Conservation (phyloP, 1,140 invertebrate genomes). For the Philaenus spumarius region DNA sequence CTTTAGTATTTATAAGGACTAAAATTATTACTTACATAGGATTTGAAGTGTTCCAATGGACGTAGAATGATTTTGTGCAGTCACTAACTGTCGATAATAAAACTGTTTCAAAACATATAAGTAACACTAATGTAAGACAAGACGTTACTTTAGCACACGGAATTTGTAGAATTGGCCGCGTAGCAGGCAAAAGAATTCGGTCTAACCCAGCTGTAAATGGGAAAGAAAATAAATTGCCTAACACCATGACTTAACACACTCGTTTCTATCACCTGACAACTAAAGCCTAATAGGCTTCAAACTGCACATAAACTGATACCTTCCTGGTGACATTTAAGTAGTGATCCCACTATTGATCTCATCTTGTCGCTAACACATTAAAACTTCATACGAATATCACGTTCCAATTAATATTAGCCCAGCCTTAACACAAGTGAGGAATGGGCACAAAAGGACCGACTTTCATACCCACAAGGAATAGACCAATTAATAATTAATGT, state of each 20-base stretch:
- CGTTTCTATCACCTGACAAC: constrained; percentile 2
- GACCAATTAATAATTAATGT: neutral
- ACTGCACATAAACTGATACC: neutral
- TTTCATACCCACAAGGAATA: neutral
- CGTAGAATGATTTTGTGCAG: constrained; percentile 73
- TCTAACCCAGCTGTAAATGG: constrained; percentile 14
- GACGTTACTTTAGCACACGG: constrained; percentile 45
- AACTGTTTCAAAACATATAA: constrained; percentile 70
- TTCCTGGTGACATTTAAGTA: constrained; percentile 10
- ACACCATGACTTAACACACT: constrained; percentile 10
- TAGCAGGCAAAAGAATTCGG: constrained; percentile 13
- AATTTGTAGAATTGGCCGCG: constrained; percentile 25
- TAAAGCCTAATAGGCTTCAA: neutral
- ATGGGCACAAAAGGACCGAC: neutral
- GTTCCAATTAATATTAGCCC: no score
- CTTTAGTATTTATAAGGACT: neutral
- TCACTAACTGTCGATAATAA: constrained; percentile 64
- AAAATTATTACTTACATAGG: constrained; percentile 54
- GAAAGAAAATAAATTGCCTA: constrained; percentile 14
- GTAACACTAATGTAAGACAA: constrained; percentile 58
- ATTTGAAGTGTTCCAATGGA: constrained; percentile 82
- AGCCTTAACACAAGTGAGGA: constrained; percentile 5
- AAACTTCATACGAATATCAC: no score
- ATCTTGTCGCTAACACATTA: constrained; percentile 4
- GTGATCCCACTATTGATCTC: constrained; percentile 18